Evolutionary conservation across 2,113 vertebrate genomes (phyloP).

Genomic region (Prionailurus viverrinus): DNA sequence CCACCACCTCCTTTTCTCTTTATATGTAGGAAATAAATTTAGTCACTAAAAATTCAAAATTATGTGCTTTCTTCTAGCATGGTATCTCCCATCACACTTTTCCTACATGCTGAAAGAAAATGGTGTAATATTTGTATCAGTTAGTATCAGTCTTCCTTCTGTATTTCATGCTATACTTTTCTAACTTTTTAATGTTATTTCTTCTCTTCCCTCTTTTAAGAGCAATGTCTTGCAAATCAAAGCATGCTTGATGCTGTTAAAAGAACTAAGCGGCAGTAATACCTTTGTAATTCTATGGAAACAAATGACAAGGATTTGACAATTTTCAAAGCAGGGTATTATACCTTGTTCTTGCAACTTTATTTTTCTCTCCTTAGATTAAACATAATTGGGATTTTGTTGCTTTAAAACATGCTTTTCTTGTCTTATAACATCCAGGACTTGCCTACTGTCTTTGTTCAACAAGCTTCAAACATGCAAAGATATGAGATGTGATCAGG

Average conservation of each 20-base stretch:
- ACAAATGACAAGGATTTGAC: background rate
- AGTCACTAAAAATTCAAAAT: background rate
- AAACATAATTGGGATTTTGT: slow-evolving; percentile 27
- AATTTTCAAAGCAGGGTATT: background rate
- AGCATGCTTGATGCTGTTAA: background rate
- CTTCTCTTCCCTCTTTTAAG: background rate
- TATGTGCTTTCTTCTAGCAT: background rate
- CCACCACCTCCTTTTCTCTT: background rate
- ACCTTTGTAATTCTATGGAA: background rate
- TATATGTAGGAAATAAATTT: background rate
- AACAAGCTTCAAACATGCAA: slow-evolving; percentile 62
- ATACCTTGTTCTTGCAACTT: background rate
- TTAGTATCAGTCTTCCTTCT: background rate
- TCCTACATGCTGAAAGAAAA: background rate
- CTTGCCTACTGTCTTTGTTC: slow-evolving; percentile 67
- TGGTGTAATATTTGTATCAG: background rate
- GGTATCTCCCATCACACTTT: background rate
- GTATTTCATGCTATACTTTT: background rate
- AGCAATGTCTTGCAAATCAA: background rate
- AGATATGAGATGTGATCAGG: slow-evolving; percentile 49
- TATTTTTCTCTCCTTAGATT: slow-evolving; percentile 29
- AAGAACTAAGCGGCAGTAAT: background rate
- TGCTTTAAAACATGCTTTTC: slow-evolving; percentile 44
- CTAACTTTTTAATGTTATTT: background rate
- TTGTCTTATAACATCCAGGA: slow-evolving; percentile 35